Percentiles rank a stretch among this genome's conserved stretches.
Conservation (phyloP, 1,140 invertebrate species). For the Leptinotarsa defecta region DNA sequence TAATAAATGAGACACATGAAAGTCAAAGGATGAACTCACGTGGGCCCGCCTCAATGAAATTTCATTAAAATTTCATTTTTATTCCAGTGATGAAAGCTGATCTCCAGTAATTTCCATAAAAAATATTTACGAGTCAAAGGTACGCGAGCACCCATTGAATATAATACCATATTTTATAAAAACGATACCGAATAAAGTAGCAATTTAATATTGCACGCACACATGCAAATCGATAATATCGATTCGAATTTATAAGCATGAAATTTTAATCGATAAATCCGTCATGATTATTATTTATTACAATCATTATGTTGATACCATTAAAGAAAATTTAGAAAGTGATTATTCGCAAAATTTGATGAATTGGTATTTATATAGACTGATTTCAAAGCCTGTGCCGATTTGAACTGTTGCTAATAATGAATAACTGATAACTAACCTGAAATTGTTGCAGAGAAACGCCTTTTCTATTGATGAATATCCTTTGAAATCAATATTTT, state of each 20-base stretch:
- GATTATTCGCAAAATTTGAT: background rate
- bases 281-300: conserved; percentile 23
- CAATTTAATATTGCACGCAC: conserved; percentile 41
- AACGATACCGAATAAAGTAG: conserved; percentile 31
- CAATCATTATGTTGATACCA: conserved; percentile 19
- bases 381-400: too few relatives aligned
- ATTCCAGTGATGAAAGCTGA: background rate
- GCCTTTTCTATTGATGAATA: too few relatives aligned
- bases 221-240: conserved; percentile 38
- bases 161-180: conserved; percentile 27
- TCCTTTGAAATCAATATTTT: too few relatives aligned
- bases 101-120: background rate
- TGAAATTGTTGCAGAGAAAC: too few relatives aligned
- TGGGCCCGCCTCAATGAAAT: background rate
- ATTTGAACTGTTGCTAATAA: too few relatives aligned
- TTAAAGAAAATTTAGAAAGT: conserved; percentile 22
- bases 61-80: background rate
- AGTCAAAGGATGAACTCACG: background rate
- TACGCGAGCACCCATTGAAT: background rate
- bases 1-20: background rate
- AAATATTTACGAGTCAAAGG: background rate
- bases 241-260: conserved; percentile 33
- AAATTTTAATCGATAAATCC: conserved; percentile 26
- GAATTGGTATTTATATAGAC: background rate
- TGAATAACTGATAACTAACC: too few relatives aligned